Base-by-base conservation (phyloP, 1,140 invertebrate genomes). In the Cataglyphis hispanica region DNA sequence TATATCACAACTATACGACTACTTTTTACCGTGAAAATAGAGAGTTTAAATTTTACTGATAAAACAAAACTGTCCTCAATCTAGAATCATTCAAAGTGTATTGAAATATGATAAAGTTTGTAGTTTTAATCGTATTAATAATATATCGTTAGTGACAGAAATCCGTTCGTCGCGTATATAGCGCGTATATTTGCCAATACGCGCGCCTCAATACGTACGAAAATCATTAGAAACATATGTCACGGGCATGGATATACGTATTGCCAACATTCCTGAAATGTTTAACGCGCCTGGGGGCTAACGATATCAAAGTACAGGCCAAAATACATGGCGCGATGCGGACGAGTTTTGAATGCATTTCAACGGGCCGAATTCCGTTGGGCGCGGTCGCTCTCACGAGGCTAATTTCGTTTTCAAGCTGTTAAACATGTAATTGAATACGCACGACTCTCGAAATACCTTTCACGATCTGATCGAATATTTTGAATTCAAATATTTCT, bases 381-480 rank as follows among this genome's bases (percentile, higher is more conserved):
- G 19, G 56, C 46, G 70, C 43, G 87, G 22, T 58, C 77, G 64
- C 31, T 85, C 87, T 86, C 88, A 75, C 85, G 88, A 89, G 87
- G 72, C 84, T 89, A 88, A 89, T 89, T 89, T 86, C 88, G 58
- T 89, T 89, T 89, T 89, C 88, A 72, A 85, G 76, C 87, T 86
- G 87, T 89, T 89, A 89, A 89, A 58, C 88, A 78, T 66, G 66
- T 89, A 89, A 89, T 86, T 89, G 87, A 88, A 86, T 78, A 85
- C 60, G 87, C 77, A 50, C 74, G 87, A 89, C 87, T 89, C 85
- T 86, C 88, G 77, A 74, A 74, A 83, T 83, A 74, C 67, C 77
- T 56, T 83, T 83, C 67, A 60, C n/a, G 11, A 25, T 19, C 11
- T 34, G 67, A 72, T 83, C 78, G 25, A 46, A 60, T n/a, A 83